phyloP scores from a whole-genome alignment of 2,797 vertebrate genomes.

The Ptychobarbus kaznakovi region DNA sequence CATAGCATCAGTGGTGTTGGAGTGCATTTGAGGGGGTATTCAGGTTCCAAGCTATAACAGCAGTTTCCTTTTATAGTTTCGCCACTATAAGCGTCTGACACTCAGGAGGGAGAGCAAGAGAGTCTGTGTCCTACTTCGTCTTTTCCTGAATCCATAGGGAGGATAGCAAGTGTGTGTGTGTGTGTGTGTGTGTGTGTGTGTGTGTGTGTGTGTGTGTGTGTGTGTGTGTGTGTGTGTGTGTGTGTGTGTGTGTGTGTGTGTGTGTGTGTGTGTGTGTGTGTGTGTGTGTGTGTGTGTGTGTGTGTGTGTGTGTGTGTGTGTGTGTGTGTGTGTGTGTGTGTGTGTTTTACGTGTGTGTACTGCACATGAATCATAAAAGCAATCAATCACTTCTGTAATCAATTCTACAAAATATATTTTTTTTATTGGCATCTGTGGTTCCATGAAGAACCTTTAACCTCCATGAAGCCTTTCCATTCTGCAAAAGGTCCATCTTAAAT shows the following conservation, averaged over 20 bases:
- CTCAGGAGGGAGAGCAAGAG: constrained; percentile 69
- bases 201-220: constrained; percentile 18
- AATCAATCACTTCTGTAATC: background rate
- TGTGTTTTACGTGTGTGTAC: constrained; percentile 28
- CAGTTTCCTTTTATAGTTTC: constrained; percentile 79
- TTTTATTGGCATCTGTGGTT: background rate
- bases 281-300: constrained; percentile 33
- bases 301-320: constrained; percentile 39
- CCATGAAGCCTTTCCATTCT: background rate
- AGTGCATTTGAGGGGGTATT: constrained; percentile 66
- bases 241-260: constrained; percentile 18
- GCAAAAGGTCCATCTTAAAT: background rate
- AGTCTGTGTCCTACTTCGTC: constrained; percentile 74
- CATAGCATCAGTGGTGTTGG: constrained; percentile 59
- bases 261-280: constrained; percentile 12
- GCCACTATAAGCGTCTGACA: constrained; percentile 71
- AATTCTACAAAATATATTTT: background rate
- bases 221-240: constrained; percentile 18
- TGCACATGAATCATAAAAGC: constrained; percentile 9
- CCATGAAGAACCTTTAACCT: background rate
- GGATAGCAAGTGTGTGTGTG: constrained; percentile 39
- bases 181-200: constrained; percentile 7
- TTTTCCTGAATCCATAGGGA: constrained; percentile 71
- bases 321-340: constrained; percentile 29
- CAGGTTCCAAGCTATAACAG: constrained; percentile 69